These are phyloP conservation scores for Aleadryas rufinucha DNA, from an alignment of 2,113 vertebrate species.

Conservation along the genomic window DNA sequence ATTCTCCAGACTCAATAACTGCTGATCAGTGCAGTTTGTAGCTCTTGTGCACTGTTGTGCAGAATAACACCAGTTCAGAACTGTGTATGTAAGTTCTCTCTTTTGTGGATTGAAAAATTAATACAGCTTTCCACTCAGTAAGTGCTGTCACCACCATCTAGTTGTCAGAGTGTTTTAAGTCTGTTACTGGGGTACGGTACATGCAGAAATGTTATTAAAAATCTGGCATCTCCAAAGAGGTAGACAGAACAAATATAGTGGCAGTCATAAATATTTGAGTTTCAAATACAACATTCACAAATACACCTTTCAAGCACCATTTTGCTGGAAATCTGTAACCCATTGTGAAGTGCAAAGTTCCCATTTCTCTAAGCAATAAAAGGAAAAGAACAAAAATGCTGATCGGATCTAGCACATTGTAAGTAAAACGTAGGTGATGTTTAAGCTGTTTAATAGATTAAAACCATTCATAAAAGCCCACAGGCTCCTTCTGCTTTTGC, in stretches of 20 bases:
- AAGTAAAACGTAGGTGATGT: neutral
- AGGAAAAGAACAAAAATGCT: neutral
- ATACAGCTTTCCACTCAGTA: neutral
- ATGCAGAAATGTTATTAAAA: neutral
- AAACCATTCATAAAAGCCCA: neutral
- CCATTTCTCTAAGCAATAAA: neutral
- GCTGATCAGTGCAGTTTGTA: neutral
- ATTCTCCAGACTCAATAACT: neutral
- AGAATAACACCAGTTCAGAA: neutral
- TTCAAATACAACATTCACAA: neutral
- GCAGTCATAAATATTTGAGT: neutral
- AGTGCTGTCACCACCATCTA: neutral
- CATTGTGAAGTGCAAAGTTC: neutral
- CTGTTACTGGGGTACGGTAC: neutral
- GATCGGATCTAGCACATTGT: neutral
- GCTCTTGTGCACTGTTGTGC: neutral
- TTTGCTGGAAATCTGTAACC: neutral
- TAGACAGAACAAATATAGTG: neutral
- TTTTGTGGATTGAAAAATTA: neutral
- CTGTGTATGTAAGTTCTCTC: neutral
- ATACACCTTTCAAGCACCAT: neutral
- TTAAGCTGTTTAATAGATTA: neutral
- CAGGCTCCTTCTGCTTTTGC: neutral
- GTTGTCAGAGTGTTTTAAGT: neutral
- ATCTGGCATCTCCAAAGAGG: neutral